Conservation (phyloP, 1,140 invertebrate species). For the Battus philenor region DNA sequence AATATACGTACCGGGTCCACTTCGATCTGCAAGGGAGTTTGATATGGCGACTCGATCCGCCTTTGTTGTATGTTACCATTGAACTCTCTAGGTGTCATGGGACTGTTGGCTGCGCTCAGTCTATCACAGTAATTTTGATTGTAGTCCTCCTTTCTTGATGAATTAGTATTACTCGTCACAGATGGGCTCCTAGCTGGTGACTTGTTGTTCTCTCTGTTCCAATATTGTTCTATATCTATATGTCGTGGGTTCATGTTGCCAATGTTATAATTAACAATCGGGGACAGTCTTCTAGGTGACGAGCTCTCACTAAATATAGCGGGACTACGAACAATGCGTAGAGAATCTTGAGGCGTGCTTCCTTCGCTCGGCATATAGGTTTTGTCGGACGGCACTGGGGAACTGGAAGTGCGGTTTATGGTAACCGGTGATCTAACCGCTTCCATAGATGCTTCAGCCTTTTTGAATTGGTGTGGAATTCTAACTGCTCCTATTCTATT, state of each 20-base stretch:
- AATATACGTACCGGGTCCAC: slow-evolving; percentile 80
- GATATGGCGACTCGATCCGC: slow-evolving; percentile 56
- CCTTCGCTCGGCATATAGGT: slow-evolving; percentile 33
- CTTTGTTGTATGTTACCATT: slow-evolving; percentile 54
- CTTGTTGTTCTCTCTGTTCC: slow-evolving; percentile 60
- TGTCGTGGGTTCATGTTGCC: slow-evolving; percentile 75
- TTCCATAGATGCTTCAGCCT: slow-evolving; percentile 35
- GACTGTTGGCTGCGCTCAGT: slow-evolving; percentile 51
- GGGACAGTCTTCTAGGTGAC: slow-evolving; percentile 61
- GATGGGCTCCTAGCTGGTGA: slow-evolving; percentile 48
- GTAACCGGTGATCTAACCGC: slow-evolving; percentile 36
- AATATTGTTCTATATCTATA: slow-evolving; percentile 67
- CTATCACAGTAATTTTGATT: slow-evolving; percentile 69
- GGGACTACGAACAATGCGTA: slow-evolving; percentile 54
- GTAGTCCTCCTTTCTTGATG: slow-evolving; percentile 55
- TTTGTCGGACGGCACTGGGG: slow-evolving; percentile 36
- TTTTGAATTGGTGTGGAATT: slow-evolving; percentile 62
- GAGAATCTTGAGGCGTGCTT: slow-evolving; percentile 57
- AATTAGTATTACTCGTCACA: slow-evolving; percentile 48
- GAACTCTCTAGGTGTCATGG: slow-evolving; percentile 48
- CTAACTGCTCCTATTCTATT: slow-evolving; percentile 53
- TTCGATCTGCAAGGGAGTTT: slow-evolving; percentile 78
- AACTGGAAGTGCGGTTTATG: slow-evolving; percentile 46
- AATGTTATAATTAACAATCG: slow-evolving; percentile 71
- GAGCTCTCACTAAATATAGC: slow-evolving; percentile 64